Evolutionary conservation across 2,888 invertebrate genomes (phyloP), one percentile per base, ranked within the genome.

Genomic region (Ischnura elegans): DNA sequence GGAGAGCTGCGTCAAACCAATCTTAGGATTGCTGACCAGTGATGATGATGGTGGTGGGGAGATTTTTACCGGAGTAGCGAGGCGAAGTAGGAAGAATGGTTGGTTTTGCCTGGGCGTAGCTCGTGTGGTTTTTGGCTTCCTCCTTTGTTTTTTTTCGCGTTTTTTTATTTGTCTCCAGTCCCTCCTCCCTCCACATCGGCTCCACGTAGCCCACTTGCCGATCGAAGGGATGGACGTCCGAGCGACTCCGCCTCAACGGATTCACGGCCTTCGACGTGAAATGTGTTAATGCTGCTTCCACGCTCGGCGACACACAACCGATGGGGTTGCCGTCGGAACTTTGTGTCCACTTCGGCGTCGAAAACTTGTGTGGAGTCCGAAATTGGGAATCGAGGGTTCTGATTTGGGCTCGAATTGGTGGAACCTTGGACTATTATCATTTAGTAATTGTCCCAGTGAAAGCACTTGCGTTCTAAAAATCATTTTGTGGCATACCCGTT

Each of bases 191-290:
- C 36, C 61, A 61, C 61, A n/a, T n/a, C 25, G 25, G 61, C 6
- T 25, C 61, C 61, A 1, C 61, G 25, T n/a, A 61, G 61, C 61
- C 61, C n/a, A 25, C 8, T 19, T 86, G 25, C 25, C 86, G 86
- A 86, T 86, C 86, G 86, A 43, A 86, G 86, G n/a, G n/a, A 46
- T 86, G 86, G 45, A 45, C 86, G 36, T 86, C 86, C 45, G 46
- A 46, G 25, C 86, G 86, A 86, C n/a, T 76, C 76, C 8, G 76
- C 10, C 8, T 76, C 76, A 76, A n/a, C 76, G 36, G 36, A 36
- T 36, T 36, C 36, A 36, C 36, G 5, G 76, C 36, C 76, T 76
- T 76, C 76, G 10, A 76, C 10, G 76, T 36, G 76, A n/a, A 36
- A 36, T 36, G 76, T 76, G 29, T 76, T 61, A 25, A n/a, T n/a